Percentiles rank a stretch among this genome's conserved stretches.
Evolutionary conservation across 2,113 vertebrate genomes (phyloP).

Genomic region (Lycocorax pyrrhopterus): DNA sequence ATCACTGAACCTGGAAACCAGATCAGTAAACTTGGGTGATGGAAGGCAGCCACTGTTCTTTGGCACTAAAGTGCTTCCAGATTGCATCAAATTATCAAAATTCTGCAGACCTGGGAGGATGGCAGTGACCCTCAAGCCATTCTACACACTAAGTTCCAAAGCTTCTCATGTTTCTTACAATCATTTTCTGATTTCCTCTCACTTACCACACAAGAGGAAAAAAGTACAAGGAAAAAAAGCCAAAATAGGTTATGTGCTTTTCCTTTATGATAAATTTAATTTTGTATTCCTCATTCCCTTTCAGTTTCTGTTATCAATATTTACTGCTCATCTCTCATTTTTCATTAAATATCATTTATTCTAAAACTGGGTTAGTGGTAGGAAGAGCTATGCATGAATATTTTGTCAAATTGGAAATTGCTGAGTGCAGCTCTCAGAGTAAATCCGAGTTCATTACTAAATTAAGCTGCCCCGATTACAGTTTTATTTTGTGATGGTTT

Average conservation of each 20-base stretch:
- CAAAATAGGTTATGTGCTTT: neutral
- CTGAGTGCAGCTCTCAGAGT: neutral
- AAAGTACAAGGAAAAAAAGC: neutral
- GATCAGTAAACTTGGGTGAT: neutral
- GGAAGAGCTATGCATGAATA: neutral
- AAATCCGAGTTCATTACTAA: slow-evolving; percentile 41
- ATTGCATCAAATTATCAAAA: slow-evolving; percentile 37
- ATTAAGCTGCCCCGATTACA: slow-evolving; percentile 21
- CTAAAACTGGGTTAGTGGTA: neutral
- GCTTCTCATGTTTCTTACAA: neutral
- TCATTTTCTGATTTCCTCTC: neutral
- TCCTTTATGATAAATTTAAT: neutral
- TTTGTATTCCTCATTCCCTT: neutral
- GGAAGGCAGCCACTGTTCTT: neutral
- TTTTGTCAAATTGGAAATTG: slow-evolving; percentile 47
- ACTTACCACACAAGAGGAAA: neutral
- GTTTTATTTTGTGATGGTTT: neutral
- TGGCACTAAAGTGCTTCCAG: slow-evolving; percentile 41
- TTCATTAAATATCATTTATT: slow-evolving; percentile 28
- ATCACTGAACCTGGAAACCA: neutral
- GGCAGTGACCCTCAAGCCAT: slow-evolving; percentile 14
- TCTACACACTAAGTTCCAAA: neutral
- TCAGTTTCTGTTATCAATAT: neutral
- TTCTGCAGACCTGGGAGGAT: neutral
- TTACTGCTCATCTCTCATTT: slow-evolving; percentile 5